phyloP scores from a whole-genome alignment of 2,888 invertebrate species.

The Eledona agricola region DNA sequence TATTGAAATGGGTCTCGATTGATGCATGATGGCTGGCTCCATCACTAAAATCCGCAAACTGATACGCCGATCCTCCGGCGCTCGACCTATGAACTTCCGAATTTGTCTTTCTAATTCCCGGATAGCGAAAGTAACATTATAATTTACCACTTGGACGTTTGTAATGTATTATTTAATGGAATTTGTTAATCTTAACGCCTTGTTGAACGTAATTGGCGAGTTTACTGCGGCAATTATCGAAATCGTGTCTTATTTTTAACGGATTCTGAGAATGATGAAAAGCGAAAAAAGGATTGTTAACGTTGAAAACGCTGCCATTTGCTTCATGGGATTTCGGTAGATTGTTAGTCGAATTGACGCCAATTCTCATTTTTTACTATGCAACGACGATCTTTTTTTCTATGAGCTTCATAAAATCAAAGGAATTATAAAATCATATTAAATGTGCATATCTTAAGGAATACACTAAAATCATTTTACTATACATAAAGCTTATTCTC shows the following conservation, averaged over 20 bases:
- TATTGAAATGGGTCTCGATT: too few relatives aligned
- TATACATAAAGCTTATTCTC: constrained; percentile 41
- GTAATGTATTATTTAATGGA: constrained; percentile 12
- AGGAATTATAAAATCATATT: too few relatives aligned
- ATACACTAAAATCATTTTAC: constrained; percentile 43
- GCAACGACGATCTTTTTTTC: constrained; percentile 14
- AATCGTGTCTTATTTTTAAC: constrained; percentile 28
- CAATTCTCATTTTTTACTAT: constrained; percentile 20
- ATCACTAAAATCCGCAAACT: too few relatives aligned
- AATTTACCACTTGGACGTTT: constrained; percentile 14
- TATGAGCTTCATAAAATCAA: too few relatives aligned
- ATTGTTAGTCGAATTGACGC: constrained; percentile 17
- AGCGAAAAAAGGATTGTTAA: constrained; percentile 18
- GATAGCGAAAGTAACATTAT: constrained; percentile 7
- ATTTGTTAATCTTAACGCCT: constrained; percentile 27
- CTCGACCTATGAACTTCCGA: background rate
- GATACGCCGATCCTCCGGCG: too few relatives aligned
- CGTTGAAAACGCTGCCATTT: constrained; percentile 16
- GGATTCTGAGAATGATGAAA: constrained; percentile 19
- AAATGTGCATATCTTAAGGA: too few relatives aligned
- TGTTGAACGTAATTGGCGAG: constrained; percentile 26
- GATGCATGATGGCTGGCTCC: too few relatives aligned
- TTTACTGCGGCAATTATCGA: constrained; percentile 22
- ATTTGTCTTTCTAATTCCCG: constrained; percentile 9
- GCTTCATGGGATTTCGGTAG: constrained; percentile 22